Percentiles rank a stretch among this genome's conserved stretches.
Conservation (phyloP, 2,888 invertebrate species). For the Criorhina ranunculi region DNA sequence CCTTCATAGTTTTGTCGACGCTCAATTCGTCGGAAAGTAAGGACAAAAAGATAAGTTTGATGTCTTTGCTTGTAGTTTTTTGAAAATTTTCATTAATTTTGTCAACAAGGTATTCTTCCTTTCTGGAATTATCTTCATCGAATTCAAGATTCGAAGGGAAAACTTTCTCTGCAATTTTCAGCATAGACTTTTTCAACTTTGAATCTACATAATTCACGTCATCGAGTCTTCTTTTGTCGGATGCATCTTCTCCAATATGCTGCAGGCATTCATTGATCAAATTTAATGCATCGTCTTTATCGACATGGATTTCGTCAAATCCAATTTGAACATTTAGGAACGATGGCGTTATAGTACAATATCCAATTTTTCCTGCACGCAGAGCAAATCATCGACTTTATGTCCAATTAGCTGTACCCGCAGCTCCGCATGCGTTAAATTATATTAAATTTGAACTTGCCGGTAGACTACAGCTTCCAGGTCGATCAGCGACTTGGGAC, state of each 20-base stretch:
- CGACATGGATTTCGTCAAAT: no score
- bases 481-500: no score
- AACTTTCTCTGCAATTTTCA: no score
- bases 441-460: no score
- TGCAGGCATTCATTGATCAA: no score
- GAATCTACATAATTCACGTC: background rate
- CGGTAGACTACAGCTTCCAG: no score
- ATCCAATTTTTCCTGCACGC: slow-evolving; percentile 1
- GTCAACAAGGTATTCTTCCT: background rate
- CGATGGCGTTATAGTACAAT: background rate
- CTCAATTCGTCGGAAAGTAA: slow-evolving; percentile 2
- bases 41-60: slow-evolving; percentile 1
- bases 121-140: slow-evolving; percentile 6
- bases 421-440: no score
- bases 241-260: slow-evolving; percentile 16
- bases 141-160: background rate
- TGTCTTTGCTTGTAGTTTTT: slow-evolving; percentile 7
- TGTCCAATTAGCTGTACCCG: no score
- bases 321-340: no score
- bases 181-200: background rate
- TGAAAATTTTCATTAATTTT: slow-evolving; percentile 6
- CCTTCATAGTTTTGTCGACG: background rate
- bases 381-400: slow-evolving; percentile 2
- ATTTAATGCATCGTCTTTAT: no score
- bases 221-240: background rate